These are phyloP conservation scores for Proisotoma minuta DNA, from an alignment of 2,888 invertebrate genomes.

Conservation along the genomic window DNA sequence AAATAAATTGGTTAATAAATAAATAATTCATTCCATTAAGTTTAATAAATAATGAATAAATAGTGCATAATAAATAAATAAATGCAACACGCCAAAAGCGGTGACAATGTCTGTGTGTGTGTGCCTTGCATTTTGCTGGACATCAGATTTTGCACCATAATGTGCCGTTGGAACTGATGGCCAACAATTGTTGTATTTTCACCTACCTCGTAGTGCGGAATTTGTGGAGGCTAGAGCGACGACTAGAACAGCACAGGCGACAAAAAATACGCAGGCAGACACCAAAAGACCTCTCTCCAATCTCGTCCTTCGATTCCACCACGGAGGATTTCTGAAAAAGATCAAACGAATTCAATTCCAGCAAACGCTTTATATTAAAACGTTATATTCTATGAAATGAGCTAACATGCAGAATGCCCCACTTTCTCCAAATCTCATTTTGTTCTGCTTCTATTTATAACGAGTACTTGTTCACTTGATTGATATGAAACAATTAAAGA, in stretches of 20 bases:
- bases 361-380: neutral
- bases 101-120: constrained; percentile 1
- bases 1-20: constrained; percentile 11
- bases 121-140: constrained; percentile 9
- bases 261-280: constrained; percentile 57
- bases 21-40: no score
- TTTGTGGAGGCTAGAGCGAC: constrained; percentile 58
- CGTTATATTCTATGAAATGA: no score
- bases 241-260: constrained; percentile 61
- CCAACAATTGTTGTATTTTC: neutral
- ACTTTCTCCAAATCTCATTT: neutral
- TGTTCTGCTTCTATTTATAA: no score
- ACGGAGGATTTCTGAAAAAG: constrained; percentile 66
- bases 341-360: neutral
- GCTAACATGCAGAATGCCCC: neutral
- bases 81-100: constrained; percentile 1
- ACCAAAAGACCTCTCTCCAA: constrained; percentile 66
- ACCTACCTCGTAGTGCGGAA: constrained; percentile 24
- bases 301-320: constrained; percentile 72
- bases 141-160: neutral
- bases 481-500: no score
- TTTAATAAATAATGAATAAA: constrained; percentile 15
- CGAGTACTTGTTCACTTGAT: no score
- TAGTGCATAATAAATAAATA: constrained; percentile 4
- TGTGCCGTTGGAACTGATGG: neutral